phyloP scores from a whole-genome alignment of 2,113 vertebrate genomes.

The Halichoerus grypus region DNA sequence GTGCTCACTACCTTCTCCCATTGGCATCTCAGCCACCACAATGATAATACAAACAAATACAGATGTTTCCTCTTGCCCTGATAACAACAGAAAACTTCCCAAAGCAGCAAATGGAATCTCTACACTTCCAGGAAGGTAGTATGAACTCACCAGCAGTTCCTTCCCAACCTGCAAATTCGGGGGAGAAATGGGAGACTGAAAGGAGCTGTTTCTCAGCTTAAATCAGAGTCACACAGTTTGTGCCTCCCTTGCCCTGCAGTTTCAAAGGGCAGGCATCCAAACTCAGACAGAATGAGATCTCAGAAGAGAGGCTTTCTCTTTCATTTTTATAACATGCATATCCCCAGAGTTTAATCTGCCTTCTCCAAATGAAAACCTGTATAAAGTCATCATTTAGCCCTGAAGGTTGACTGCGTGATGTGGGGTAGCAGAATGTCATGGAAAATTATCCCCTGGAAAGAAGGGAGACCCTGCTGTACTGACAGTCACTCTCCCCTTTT shows the following conservation, averaged over 20 bases:
- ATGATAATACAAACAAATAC: constrained; percentile 46
- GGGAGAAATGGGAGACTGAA: not conserved
- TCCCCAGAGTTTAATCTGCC: constrained; percentile 6
- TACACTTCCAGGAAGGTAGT: not conserved
- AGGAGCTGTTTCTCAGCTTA: not conserved
- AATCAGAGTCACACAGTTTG: not conserved
- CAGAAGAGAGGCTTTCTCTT: constrained; percentile 65
- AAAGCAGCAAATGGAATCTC: not conserved
- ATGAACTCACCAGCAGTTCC: not conserved
- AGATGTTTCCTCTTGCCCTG: constrained; percentile 72
- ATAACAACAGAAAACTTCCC: constrained; percentile 41
- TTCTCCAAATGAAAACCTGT: constrained; percentile 37
- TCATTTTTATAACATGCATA: constrained; percentile 62
- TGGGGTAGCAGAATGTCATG: not conserved
- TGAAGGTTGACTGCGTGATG: not conserved
- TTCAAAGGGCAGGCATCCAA: not conserved
- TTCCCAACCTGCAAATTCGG: not conserved
- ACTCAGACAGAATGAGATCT: constrained; percentile 42
- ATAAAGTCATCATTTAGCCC: not conserved
- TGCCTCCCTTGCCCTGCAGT: not conserved
- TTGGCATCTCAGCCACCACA: constrained; percentile 33
- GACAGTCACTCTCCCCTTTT: not conserved
- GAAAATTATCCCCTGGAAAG: constrained; percentile 48
- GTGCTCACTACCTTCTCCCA: constrained; percentile 43
- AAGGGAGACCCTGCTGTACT: not conserved